Evolutionary conservation across 1,140 invertebrate genomes (phyloP).

Genomic region (Tetramorium parvispinum): DNA sequence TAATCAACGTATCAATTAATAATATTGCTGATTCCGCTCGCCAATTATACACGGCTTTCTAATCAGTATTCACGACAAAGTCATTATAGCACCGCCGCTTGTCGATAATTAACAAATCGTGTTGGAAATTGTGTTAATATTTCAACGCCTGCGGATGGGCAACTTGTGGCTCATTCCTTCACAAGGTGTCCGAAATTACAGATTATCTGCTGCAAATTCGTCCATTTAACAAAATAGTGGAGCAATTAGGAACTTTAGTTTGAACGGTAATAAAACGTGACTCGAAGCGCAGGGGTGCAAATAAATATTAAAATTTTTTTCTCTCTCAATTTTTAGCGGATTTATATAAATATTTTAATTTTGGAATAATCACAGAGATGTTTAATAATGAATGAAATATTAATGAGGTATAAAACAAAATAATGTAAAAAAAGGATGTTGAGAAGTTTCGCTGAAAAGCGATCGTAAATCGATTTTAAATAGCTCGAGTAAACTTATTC

Average conservation of each 20-base stretch:
- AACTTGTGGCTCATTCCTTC: not conserved
- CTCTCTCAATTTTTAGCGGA: not conserved
- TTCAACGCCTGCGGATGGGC: not conserved
- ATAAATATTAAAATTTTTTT: not conserved
- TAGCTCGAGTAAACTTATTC: not conserved
- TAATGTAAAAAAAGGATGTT: not conserved
- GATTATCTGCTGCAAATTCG: not conserved
- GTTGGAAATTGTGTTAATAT: conserved; percentile 35
- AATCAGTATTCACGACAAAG: conserved; percentile 1
- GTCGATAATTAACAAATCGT: conserved; percentile 51
- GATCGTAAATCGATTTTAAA: not conserved
- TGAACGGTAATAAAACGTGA: not conserved
- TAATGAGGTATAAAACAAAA: not conserved
- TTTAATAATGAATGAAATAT: not conserved
- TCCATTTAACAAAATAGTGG: not conserved
- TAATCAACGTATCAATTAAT: conserved; percentile 68
- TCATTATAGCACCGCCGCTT: conserved; percentile 13
- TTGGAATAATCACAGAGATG: not conserved
- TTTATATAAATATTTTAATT: conserved; percentile 6
- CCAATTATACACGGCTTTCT: conserved; percentile 10
- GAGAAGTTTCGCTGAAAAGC: not conserved
- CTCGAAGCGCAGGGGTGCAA: not conserved
- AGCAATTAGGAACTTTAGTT: not conserved
- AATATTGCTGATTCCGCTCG: conserved; percentile 61
- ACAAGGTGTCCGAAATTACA: not conserved